Evolutionary conservation across 2,113 vertebrate species (phyloP).

Genomic region (Gobio gobio): DNA sequence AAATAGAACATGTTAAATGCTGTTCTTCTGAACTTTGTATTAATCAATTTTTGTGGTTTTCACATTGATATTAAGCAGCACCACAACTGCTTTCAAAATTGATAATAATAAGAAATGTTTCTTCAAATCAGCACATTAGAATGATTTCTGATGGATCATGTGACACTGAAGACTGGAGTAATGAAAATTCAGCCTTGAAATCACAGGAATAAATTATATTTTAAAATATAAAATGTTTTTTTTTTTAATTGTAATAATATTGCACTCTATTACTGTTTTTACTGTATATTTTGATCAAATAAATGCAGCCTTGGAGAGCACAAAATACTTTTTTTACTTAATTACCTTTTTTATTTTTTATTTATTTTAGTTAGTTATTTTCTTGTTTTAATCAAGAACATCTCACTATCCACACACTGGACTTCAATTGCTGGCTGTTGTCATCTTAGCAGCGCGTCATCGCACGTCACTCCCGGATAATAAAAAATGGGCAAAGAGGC

Average conservation of each 20-base stretch:
- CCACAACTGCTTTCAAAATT: neutral
- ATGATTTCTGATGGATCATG: neutral
- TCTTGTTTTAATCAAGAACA: too few relatives aligned
- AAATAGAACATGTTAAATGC: too few relatives aligned
- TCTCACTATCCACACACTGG: too few relatives aligned
- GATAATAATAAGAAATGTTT: neutral
- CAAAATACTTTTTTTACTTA: neutral
- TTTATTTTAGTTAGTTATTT: too few relatives aligned
- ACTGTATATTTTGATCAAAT: neutral
- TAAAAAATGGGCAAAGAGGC: too few relatives aligned
- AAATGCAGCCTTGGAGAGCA: neutral
- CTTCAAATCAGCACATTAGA: neutral
- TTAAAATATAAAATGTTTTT: neutral
- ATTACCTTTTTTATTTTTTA: neutral
- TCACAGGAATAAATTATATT: neutral
- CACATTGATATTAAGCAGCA: neutral
- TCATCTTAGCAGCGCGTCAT: too few relatives aligned
- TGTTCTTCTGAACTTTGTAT: too few relatives aligned
- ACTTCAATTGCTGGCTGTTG: too few relatives aligned
- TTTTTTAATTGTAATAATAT: neutral
- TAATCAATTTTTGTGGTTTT: neutral
- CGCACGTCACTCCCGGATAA: too few relatives aligned
- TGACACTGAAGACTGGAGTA: neutral
- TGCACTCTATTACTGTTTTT: neutral
- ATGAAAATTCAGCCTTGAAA: neutral